phyloP scores from a whole-genome alignment of 2,797 vertebrate genomes.

The Siniperca obscura region DNA sequence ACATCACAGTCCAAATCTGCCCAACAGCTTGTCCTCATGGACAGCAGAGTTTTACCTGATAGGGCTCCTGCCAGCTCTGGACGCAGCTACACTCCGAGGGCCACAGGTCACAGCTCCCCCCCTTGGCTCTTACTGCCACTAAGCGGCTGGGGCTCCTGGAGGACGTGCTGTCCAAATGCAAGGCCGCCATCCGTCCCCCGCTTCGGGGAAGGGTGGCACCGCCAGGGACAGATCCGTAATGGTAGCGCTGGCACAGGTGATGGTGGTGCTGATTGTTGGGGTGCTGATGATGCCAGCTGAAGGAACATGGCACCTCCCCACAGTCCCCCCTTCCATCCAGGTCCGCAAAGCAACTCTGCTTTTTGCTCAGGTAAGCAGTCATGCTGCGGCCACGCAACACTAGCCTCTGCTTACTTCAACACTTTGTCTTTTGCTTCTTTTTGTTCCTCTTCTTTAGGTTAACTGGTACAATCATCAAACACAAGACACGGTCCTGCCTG shows the following conservation, averaged over 20 bases:
- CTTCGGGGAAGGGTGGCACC: conserved; percentile 80
- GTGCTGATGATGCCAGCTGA: conserved; percentile 85
- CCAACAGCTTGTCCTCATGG: background rate
- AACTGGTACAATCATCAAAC: conserved; percentile 34
- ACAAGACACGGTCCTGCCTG: conserved; percentile 55
- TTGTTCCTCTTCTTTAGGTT: conserved; percentile 39
- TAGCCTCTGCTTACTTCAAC: conserved; percentile 42
- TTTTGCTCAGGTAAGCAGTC: conserved; percentile 87
- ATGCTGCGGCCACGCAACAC: conserved; percentile 72
- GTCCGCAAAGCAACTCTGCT: conserved; percentile 86
- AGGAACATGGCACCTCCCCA: conserved; percentile 82
- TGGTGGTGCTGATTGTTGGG: conserved; percentile 70
- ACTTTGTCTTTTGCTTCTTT: conserved; percentile 30
- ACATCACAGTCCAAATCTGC: background rate
- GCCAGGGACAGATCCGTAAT: conserved; percentile 66
- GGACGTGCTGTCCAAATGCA: conserved; percentile 80
- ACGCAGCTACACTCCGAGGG: conserved; percentile 84
- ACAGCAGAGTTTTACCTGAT: conserved; percentile 79
- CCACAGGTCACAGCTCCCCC: conserved; percentile 86
- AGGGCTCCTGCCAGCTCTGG: conserved; percentile 85
- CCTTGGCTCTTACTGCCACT: conserved; percentile 75
- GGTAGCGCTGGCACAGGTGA: conserved; percentile 47
- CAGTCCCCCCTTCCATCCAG: conserved; percentile 73
- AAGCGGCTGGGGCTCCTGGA: conserved; percentile 84
- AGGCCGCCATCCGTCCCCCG: conserved; percentile 76